Conservation (phyloP, 2,888 invertebrate genomes). For the Peribatodes rhomboidaria region DNA sequence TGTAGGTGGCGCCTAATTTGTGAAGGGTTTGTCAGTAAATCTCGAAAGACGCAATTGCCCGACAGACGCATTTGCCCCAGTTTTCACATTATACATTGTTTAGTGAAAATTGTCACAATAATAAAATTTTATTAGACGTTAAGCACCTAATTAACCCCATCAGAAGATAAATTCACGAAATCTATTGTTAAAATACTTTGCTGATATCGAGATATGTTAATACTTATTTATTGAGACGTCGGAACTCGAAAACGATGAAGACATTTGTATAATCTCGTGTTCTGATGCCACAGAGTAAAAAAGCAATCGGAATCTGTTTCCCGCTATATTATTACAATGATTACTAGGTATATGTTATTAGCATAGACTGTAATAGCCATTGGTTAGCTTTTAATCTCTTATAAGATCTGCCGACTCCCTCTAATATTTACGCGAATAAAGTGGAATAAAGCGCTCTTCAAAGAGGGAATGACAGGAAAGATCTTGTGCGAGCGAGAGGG, state of each 20-base stretch:
- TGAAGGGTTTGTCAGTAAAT: no score
- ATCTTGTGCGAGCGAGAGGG: conserved; percentile 62
- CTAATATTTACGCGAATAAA: conserved; percentile 64
- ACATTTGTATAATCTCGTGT: conserved; percentile 57
- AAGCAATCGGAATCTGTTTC: conserved; percentile 47
- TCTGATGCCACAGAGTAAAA: conserved; percentile 44
- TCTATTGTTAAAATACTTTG: conserved; percentile 34
- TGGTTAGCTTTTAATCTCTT: conserved; percentile 63
- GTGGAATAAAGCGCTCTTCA: conserved; percentile 68
- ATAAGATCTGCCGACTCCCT: conserved; percentile 62
- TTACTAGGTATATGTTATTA: conserved; percentile 67
- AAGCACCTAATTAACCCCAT: conserved; percentile 40
- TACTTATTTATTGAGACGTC: conserved; percentile 52
- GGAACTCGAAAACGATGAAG: conserved; percentile 59
- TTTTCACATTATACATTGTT: no score
- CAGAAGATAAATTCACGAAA: conserved; percentile 34
- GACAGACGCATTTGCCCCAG: no score
- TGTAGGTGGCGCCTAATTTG: no score
- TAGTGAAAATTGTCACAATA: background rate
- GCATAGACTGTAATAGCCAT: conserved; percentile 66
- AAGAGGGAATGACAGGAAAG: conserved; percentile 66
- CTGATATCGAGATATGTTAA: conserved; percentile 54
- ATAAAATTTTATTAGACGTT: conserved; percentile 31
- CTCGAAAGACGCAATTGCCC: no score
- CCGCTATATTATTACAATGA: conserved; percentile 61